phyloP scores from a whole-genome alignment of 2,888 invertebrate genomes.

The Eilema depressum region DNA sequence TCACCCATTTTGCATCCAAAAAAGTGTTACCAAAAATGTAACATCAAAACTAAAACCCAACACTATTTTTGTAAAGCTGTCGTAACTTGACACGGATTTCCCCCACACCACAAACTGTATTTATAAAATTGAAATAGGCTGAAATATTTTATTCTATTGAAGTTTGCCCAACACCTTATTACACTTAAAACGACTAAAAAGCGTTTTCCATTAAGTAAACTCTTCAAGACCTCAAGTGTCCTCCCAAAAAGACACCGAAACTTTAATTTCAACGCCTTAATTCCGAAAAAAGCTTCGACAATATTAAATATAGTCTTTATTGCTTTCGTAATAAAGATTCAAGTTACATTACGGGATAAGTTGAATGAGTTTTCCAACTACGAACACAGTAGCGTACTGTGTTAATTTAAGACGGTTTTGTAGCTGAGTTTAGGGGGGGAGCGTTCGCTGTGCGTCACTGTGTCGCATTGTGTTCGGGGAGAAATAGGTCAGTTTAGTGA shows the following conservation, averaged over 20 bases:
- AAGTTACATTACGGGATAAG: constrained; percentile 62
- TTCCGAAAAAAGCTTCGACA: constrained; percentile 75
- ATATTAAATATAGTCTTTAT: constrained; percentile 79
- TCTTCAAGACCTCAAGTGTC: constrained; percentile 64
- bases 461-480: constrained; percentile 54
- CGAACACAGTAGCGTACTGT: constrained; percentile 47
- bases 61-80: not conserved
- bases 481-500: constrained; percentile 73
- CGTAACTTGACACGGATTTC: not conserved
- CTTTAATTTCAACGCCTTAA: constrained; percentile 80
- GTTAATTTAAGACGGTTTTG: constrained; percentile 48
- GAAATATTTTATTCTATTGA: not conserved
- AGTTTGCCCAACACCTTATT: constrained; percentile 30
- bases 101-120: not conserved
- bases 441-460: constrained; percentile 54
- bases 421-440: constrained; percentile 45
- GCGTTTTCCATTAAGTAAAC: constrained; percentile 65
- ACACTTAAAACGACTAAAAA: constrained; percentile 48
- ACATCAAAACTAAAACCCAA: not conserved
- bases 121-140: not conserved
- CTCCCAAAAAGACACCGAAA: constrained; percentile 67
- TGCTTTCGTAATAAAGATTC: constrained; percentile 81
- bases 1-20: not conserved
- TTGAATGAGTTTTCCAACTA: constrained; percentile 59
- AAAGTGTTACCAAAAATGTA: not conserved